Evolutionary conservation across 2,888 invertebrate species (phyloP), one percentile per base, ranked within the genome.

Genomic region (Aricia artaxerxes): DNA sequence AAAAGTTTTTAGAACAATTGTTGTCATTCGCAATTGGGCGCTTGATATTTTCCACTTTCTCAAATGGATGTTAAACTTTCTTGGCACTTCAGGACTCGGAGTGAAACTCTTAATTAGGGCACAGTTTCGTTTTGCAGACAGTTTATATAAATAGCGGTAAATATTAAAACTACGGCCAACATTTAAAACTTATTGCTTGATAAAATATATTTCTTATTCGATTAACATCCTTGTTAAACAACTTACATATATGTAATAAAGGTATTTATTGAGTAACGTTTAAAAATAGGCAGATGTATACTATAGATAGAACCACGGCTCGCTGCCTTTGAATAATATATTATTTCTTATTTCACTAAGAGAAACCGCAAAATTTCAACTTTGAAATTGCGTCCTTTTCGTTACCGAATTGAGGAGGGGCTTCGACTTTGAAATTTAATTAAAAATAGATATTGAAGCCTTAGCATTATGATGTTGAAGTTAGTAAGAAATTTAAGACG

Each of bases 51-150:
- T 38, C 69, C 16, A 69, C 16, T 69, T 38, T 69, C 69, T 38
- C 35, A 69, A 69, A 69, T 69, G 31, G 35, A 69, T 69, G 31
- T 69, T 69, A 69, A 64, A 69, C 69, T 69, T 69, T 69, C 35
- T 35, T 69, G 69, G 35, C 69, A 35, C 69, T 69, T 69, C 69
- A 69, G 69, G 69, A 4, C 13, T 69, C 31, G 7, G 64, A 3
- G 64, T 1, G 64, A 61, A 24, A 24, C 61, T 24, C 24, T 2
- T 24, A 61, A 61, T 61, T 61, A 24, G 61, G 16, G 61, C 61
- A 61, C 61, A 2, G 61, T 61, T 61, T 61, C 24, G 24, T 61
- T 61, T 61, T 61, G 61, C 61, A 24, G 61, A 61, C 24, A 61
- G 61, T 61, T 61, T 5, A 4, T 24, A 61, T 7, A 61, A 61